These are phyloP conservation scores for Thermophis baileyi DNA, from an alignment of 2,113 vertebrate species.

Conservation along the genomic window DNA sequence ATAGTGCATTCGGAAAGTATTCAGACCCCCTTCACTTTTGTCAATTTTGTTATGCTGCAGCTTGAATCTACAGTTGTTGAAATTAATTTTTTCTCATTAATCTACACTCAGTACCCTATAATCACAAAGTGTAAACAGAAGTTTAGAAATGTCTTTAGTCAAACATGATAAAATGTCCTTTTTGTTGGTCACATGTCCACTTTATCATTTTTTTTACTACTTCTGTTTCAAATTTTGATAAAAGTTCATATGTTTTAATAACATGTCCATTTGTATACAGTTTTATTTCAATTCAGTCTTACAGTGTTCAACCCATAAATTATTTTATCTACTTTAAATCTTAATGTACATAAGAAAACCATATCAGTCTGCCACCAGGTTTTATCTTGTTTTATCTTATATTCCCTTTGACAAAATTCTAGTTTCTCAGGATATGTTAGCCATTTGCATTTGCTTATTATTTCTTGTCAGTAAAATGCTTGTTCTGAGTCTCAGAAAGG, in stretches of 20 bases:
- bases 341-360: neutral
- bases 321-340: neutral
- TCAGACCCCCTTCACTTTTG: too few relatives aligned
- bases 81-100: too few relatives aligned
- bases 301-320: neutral
- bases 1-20: too few relatives aligned
- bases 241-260: neutral
- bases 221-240: neutral
- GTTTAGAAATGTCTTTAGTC: too few relatives aligned
- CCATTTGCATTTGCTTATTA: neutral
- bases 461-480: neutral
- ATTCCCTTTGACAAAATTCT: neutral
- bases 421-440: neutral
- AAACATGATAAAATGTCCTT: neutral
- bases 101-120: too few relatives aligned
- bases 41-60: too few relatives aligned
- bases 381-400: neutral
- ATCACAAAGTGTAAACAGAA: too few relatives aligned
- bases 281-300: neutral
- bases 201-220: neutral
- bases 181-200: neutral
- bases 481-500: neutral
- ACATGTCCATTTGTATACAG: neutral
- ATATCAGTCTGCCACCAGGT: neutral
- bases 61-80: too few relatives aligned